phyloP scores from a whole-genome alignment of 2,113 vertebrate genomes.

The Stictonetta naevosa region DNA sequence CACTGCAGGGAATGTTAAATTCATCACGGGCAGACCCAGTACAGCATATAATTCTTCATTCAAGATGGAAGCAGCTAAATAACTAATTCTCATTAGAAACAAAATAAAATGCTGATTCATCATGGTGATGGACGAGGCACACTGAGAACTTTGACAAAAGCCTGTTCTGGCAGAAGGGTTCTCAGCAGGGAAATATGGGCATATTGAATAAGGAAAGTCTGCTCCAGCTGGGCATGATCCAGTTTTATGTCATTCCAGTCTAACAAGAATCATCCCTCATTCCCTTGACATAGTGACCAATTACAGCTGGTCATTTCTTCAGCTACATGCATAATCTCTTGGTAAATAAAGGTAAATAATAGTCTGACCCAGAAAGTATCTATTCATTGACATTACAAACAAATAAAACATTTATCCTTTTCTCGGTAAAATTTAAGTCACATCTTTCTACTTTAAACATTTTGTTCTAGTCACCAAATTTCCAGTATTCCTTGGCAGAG shows the following conservation, averaged over 20 bases:
- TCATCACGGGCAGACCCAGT: no score
- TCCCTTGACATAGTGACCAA: background rate
- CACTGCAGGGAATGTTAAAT: no score
- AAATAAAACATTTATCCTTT: background rate
- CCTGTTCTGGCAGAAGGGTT: constrained; percentile 5
- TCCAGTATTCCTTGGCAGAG: background rate
- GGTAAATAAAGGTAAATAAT: constrained; percentile 1
- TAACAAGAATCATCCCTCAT: background rate
- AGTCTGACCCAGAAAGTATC: background rate
- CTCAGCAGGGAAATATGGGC: constrained; percentile 11
- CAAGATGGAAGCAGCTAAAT: background rate
- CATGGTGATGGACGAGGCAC: background rate
- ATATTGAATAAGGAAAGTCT: background rate
- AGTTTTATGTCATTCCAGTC: background rate
- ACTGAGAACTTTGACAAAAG: background rate
- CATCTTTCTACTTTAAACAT: background rate
- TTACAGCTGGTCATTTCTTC: constrained; percentile 36
- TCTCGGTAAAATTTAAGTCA: background rate
- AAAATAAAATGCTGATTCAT: constrained; percentile 5
- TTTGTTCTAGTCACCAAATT: background rate
- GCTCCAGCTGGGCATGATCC: background rate
- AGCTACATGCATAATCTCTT: background rate
- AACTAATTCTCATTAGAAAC: background rate
- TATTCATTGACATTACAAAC: background rate
- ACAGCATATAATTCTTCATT: background rate